A percentile compares a stretch with the other conserved stretches of the same genome.
phyloP scores from a whole-genome alignment of 2,888 invertebrate species.

The Watsonalla cultraria region DNA sequence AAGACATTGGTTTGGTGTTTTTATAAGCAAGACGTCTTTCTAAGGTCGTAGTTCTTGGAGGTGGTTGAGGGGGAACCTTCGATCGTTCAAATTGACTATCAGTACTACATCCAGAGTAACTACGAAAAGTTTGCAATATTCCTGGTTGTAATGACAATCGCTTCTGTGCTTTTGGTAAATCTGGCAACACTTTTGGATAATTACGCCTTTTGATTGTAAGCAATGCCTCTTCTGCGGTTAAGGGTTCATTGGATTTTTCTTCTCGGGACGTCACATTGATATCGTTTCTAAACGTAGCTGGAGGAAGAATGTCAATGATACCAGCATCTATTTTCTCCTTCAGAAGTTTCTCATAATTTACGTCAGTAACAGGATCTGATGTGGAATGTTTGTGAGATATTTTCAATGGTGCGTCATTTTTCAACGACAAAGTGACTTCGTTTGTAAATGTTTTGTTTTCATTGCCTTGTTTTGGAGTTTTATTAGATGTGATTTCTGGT shows the following conservation, averaged over 20 bases:
- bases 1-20: constrained; percentile 60
- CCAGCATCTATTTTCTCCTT: constrained; percentile 47
- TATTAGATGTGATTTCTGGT: constrained; percentile 14
- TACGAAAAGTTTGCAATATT: constrained; percentile 59
- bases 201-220: constrained; percentile 86
- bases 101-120: constrained; percentile 36
- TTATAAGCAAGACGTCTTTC: constrained; percentile 76
- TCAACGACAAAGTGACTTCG: constrained; percentile 53
- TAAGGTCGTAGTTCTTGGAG: constrained; percentile 85
- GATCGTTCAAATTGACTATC: constrained; percentile 53
- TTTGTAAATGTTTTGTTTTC: constrained; percentile 55
- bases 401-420: constrained; percentile 55
- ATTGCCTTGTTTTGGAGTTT: constrained; percentile 19
- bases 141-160: constrained; percentile 82
- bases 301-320: constrained; percentile 57
- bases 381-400: constrained; percentile 82
- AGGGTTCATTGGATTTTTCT: constrained; percentile 57
- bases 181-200: constrained; percentile 92
- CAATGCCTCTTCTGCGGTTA: constrained; percentile 85
- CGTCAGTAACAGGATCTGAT: constrained; percentile 83
- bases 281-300: constrained; percentile 74
- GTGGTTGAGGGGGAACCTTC: constrained; percentile 83
- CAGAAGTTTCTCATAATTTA: constrained; percentile 63
- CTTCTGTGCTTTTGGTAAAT: constrained; percentile 80
- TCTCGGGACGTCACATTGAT: constrained; percentile 88